Base-by-base conservation (phyloP, 1,140 invertebrate genomes). In the Formica selysi region DNA sequence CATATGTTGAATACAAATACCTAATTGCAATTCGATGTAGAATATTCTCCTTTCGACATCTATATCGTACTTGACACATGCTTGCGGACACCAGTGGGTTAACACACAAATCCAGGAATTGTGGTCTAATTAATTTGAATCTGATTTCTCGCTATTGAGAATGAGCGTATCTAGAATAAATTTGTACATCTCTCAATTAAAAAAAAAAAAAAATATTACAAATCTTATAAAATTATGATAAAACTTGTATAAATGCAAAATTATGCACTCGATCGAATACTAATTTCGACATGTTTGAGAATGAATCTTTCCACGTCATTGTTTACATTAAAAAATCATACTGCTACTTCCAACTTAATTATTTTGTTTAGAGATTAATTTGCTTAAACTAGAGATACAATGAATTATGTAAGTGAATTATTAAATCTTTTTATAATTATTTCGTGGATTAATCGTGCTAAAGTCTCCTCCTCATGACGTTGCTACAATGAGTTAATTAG, bases 271-370 rank as follows among this genome's bases (percentile, higher is more conserved):
- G 32, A 61, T 41, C 19, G 16, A 41, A 76, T 19, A 19, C 0
- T 4, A 76, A 61, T 76, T 13, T 41, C 4, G 8, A n/a, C 1
- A 36, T 16, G 3, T 4, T 13, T 16, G 54, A 16, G 11, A 41
- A 61, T 61, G 73, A 76, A 13, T 74, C 51, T 61, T 51, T 59
- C 61, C 3, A 32, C 54, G 16, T 22, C 0, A 76, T 61, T 76
- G 36, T 76, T 8, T 59, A 59, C 16, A 36, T 61, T 22, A 61
- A 76, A 61, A 76, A 13, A 29, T 29, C 22, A 22, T 22, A n/a
- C 7, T 5, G 26, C 11, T 59, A 10, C 3, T 59, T 8, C 1
- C 1, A 59, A 11, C 8, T 61, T 61, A 61, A 61, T 59, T 13
- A n/a, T 38, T 13, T 7, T n/a, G 22, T 32, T 26, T 5, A n/a